These are phyloP conservation scores for Rhabdomys dilectus DNA, from an alignment of 2,113 vertebrate genomes.

Conservation along the genomic window DNA sequence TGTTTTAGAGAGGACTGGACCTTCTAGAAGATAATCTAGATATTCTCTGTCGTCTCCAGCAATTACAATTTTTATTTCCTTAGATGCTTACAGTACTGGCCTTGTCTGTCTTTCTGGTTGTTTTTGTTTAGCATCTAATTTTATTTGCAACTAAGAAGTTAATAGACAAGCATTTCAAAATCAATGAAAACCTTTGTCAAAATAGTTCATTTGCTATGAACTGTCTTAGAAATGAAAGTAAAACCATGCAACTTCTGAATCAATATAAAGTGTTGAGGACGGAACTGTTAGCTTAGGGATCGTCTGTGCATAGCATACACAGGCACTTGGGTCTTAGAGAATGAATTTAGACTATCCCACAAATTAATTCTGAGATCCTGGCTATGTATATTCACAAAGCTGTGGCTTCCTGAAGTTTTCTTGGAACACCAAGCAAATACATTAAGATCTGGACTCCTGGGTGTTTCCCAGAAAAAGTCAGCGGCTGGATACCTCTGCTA, in stretches of 20 bases:
- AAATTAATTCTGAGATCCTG: conserved; percentile 53
- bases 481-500: conserved; percentile 32
- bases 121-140: conserved; percentile 48
- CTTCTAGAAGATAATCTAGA: not conserved
- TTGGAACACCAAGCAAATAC: conserved; percentile 61
- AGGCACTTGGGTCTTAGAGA: conserved; percentile 42
- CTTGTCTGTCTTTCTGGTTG: conserved; percentile 13
- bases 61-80: conserved; percentile 6
- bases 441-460: conserved; percentile 70
- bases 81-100: not conserved
- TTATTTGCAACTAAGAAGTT: conserved; percentile 35
- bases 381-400: conserved; percentile 62
- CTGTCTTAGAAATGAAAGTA: conserved; percentile 23
- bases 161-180: conserved; percentile 37
- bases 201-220: conserved; percentile 34
- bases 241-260: not conserved
- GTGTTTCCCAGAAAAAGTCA: conserved; percentile 72
- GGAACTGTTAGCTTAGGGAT: not conserved
- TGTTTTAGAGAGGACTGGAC: not conserved
- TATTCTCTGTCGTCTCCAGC: not conserved
- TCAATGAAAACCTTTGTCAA: not conserved
- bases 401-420: conserved; percentile 66
- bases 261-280: not conserved
- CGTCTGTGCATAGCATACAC: conserved; percentile 15
- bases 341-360: conserved; percentile 48